These are phyloP conservation scores for Cremastinae sp. DNA, from an alignment of 2,888 invertebrate species.

Conservation along the genomic window DNA sequence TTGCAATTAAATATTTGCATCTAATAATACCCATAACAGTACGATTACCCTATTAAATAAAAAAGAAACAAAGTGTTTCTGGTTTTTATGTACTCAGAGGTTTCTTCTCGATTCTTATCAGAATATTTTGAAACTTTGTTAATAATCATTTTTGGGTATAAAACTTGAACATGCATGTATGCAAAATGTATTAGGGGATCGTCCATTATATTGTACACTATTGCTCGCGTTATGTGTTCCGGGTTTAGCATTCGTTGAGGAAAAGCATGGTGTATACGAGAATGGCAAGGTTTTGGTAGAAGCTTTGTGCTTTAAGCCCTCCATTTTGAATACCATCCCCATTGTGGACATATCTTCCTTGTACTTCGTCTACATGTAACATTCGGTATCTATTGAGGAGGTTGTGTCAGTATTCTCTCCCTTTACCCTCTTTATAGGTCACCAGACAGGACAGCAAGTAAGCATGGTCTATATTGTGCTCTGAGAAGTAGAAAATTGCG, in stretches of 20 bases:
- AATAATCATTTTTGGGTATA: not conserved
- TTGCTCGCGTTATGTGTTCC: conserved; percentile 53
- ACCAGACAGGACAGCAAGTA: no score
- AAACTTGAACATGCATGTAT: conserved; percentile 3
- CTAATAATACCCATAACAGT: no score
- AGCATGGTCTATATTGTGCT: no score
- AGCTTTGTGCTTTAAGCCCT: conserved; percentile 22
- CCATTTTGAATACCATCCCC: conserved; percentile 27
- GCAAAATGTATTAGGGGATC: conserved; percentile 36
- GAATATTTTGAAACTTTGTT: no score
- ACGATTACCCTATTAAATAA: no score
- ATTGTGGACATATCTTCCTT: conserved; percentile 7
- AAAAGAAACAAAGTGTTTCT: no score
- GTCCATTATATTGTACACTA: conserved; percentile 60
- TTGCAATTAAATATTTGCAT: no score
- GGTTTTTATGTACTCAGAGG: no score
- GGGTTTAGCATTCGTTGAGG: conserved; percentile 47
- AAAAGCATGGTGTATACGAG: conserved; percentile 56
- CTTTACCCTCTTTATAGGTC: no score
- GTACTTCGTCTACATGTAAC: conserved; percentile 38
- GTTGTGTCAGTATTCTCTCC: no score
- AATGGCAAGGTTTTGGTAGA: conserved; percentile 36
- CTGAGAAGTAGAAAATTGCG: no score
- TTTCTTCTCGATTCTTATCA: no score
- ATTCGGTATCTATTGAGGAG: conserved; percentile 52